Evolutionary conservation across 2,113 vertebrate species (phyloP).

Genomic region (Etia nguti): DNA sequence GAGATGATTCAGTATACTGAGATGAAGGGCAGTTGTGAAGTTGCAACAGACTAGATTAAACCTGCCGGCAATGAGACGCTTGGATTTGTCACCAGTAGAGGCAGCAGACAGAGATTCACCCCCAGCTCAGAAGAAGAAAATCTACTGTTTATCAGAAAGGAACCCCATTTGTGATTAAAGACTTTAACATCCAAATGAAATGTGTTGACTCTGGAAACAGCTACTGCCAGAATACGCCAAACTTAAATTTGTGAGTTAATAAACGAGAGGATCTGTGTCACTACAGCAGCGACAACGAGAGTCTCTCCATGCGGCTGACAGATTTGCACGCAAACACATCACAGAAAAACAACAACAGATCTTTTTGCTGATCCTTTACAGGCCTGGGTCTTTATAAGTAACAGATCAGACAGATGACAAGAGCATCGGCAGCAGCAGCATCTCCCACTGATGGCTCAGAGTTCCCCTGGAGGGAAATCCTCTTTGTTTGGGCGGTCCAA

Average conservation of each 20-base stretch:
- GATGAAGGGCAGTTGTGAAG: neutral
- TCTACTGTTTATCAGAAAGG: neutral
- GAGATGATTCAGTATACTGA: neutral
- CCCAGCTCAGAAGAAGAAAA: neutral
- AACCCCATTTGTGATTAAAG: neutral
- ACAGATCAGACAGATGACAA: constrained; percentile 24
- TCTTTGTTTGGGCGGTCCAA: constrained; percentile 54
- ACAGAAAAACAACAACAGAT: constrained; percentile 16
- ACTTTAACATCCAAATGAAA: neutral
- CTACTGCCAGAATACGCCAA: neutral
- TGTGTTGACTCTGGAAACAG: neutral
- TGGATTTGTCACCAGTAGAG: neutral
- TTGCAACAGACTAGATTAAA: neutral
- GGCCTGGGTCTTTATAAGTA: neutral
- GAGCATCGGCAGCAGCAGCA: constrained; percentile 31
- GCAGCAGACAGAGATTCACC: neutral
- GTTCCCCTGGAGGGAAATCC: constrained; percentile 56
- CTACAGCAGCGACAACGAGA: neutral
- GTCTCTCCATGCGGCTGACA: neutral
- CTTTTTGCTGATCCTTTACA: neutral
- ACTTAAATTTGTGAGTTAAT: rapidly evolving
- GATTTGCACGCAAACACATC: neutral
- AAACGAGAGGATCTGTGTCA: neutral
- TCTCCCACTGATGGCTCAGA: constrained; percentile 54
- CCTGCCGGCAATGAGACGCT: neutral